Percentiles rank a stretch among this genome's conserved stretches.
These are phyloP conservation scores for Melierax canorus DNA, from an alignment of 2,113 vertebrate species.

Conservation along the genomic window DNA sequence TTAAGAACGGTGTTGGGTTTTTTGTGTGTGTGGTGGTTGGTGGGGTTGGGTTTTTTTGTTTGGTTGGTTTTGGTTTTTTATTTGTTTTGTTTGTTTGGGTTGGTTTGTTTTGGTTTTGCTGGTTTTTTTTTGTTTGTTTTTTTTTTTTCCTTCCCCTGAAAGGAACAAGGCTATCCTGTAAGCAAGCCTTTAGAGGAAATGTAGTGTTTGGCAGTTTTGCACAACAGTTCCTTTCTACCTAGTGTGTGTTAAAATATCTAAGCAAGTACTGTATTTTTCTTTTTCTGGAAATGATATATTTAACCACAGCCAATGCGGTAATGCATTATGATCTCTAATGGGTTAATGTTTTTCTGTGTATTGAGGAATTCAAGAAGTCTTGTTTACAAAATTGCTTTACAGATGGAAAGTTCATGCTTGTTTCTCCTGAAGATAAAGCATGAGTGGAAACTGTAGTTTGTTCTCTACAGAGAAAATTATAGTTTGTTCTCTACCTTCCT, in stretches of 20 bases:
- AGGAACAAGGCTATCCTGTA: background rate
- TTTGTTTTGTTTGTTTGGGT: background rate
- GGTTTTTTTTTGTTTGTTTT: background rate
- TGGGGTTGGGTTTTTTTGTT: background rate
- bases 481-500: background rate
- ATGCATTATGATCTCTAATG: background rate
- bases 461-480: background rate
- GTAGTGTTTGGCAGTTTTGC: background rate
- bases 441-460: background rate
- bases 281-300: background rate
- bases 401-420: background rate
- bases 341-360: background rate
- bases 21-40: background rate
- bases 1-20: background rate
- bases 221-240: background rate
- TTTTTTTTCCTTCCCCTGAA: background rate
- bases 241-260: background rate
- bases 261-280: background rate
- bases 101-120: background rate
- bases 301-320: background rate
- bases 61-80: background rate
- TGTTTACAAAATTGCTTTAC: background rate
- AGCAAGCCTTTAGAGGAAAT: background rate
- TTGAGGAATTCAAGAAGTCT: background rate
- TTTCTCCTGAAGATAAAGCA: background rate